Evolutionary conservation across 2,797 vertebrate species (phyloP).

Genomic region (Pangasius krempfi): DNA sequence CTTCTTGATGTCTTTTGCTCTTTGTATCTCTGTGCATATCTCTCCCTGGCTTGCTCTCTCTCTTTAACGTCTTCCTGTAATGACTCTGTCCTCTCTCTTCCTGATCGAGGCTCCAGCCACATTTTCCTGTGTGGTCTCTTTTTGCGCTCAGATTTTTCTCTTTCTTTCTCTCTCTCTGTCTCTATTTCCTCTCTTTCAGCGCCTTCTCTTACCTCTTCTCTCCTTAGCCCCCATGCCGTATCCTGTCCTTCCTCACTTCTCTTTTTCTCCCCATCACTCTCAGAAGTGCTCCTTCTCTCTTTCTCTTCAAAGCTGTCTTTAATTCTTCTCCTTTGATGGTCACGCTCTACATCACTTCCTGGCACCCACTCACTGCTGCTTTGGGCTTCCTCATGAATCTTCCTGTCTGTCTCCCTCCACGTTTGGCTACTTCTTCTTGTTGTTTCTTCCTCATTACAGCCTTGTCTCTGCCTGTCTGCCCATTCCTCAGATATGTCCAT

Average conservation of each 20-base stretch:
- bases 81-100: slow-evolving; percentile 59
- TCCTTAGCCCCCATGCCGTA: not conserved
- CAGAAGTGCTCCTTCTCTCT: slow-evolving; percentile 48
- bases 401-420: slow-evolving; percentile 24
- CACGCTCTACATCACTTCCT: slow-evolving; percentile 61
- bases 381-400: slow-evolving; percentile 54
- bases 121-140: slow-evolving; percentile 62
- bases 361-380: slow-evolving; percentile 64
- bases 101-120: slow-evolving; percentile 76
- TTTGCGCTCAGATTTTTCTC: slow-evolving; percentile 42
- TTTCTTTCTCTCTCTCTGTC: slow-evolving; percentile 37
- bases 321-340: slow-evolving; percentile 45
- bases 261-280: slow-evolving; percentile 45
- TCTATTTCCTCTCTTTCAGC: slow-evolving; percentile 47
- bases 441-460: slow-evolving; percentile 45
- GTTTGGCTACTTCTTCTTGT: slow-evolving; percentile 39
- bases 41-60: slow-evolving; percentile 52
- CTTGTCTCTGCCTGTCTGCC: slow-evolving; percentile 39
- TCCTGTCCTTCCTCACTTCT: slow-evolving; percentile 36
- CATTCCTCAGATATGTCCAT: slow-evolving; percentile 41
- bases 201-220: slow-evolving; percentile 46
- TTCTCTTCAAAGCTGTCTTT: slow-evolving; percentile 57
- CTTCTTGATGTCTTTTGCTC: slow-evolving; percentile 44
- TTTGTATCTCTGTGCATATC: slow-evolving; percentile 40
- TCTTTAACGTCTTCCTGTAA: slow-evolving; percentile 55